Percentiles rank a stretch among this genome's conserved stretches.
Conservation (phyloP, 2,113 vertebrate genomes). For the Acrocephalus kingi region DNA sequence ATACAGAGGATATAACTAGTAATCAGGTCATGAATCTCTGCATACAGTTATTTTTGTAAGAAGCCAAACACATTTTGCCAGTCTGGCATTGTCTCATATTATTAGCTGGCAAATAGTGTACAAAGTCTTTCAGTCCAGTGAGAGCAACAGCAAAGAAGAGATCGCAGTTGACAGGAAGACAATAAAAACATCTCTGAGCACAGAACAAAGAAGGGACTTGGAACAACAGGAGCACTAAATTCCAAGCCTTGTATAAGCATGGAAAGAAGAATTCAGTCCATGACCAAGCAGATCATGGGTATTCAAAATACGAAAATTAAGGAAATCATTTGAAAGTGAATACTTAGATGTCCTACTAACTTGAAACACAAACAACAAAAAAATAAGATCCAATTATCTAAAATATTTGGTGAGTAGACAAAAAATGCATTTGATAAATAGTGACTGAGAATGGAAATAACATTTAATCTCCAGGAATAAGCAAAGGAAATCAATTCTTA, state of each 20-base stretch:
- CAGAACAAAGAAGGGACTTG: neutral
- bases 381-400: neutral
- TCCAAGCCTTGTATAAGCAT: neutral
- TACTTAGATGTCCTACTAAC: neutral
- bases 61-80: conserved; percentile 2
- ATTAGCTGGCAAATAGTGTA: conserved; percentile 7
- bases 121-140: neutral
- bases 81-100: neutral
- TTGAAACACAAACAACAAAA: neutral
- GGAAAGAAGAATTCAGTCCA: neutral
- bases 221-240: neutral
- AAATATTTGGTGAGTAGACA: neutral
- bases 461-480: neutral
- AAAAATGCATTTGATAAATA: neutral
- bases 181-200: conserved; percentile 7
- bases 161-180: neutral
- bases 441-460: neutral
- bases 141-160: conserved; percentile 3
- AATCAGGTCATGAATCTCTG: conserved; percentile 3
- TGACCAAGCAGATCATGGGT: neutral
- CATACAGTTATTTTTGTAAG: conserved; percentile 9
- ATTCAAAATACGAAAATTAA: neutral
- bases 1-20: neutral
- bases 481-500: neutral
- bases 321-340: neutral